phyloP scores from a whole-genome alignment of 2,113 vertebrate genomes.

The Leucopsar rothschildi region DNA sequence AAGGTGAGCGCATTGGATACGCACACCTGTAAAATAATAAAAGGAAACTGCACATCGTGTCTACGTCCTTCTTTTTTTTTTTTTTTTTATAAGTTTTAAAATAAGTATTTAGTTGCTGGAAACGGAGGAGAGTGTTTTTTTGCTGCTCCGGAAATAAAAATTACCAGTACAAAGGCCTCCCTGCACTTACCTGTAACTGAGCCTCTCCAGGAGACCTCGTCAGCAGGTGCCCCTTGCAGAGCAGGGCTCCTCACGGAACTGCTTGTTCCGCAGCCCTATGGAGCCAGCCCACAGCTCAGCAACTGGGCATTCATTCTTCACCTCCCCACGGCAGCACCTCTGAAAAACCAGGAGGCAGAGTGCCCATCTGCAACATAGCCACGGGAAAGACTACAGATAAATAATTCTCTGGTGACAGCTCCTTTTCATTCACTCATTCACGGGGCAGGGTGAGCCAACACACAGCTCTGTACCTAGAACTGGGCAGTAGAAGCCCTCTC shows the following conservation, averaged over 20 bases:
- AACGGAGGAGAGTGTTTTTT: neutral
- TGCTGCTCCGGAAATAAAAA: neutral
- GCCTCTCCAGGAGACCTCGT: neutral
- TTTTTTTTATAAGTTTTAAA: neutral
- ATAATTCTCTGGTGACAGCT: too few relatives aligned
- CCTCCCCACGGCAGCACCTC: neutral
- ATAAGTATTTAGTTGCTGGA: neutral
- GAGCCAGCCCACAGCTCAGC: neutral
- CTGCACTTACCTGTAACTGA: neutral
- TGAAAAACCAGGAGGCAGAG: neutral
- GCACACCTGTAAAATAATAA: too few relatives aligned
- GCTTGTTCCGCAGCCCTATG: rapidly evolving
- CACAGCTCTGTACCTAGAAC: rapidly evolving
- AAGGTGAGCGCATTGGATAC: too few relatives aligned
- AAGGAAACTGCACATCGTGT: rapidly evolving
- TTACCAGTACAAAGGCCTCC: too few relatives aligned
- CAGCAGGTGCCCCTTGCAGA: too few relatives aligned
- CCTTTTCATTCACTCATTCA: neutral
- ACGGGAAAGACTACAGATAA: rapidly evolving
- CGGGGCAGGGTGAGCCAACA: too few relatives aligned
- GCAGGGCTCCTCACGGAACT: neutral
- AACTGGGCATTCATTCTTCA: rapidly evolving
- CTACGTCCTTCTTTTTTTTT: too few relatives aligned
- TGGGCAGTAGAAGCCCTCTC: neutral
- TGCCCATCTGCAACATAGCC: rapidly evolving